Percentiles rank a stretch among this genome's conserved stretches.
These are phyloP conservation scores for Hepsetus odoe DNA, from an alignment of 2,113 vertebrate species.

Conservation along the genomic window DNA sequence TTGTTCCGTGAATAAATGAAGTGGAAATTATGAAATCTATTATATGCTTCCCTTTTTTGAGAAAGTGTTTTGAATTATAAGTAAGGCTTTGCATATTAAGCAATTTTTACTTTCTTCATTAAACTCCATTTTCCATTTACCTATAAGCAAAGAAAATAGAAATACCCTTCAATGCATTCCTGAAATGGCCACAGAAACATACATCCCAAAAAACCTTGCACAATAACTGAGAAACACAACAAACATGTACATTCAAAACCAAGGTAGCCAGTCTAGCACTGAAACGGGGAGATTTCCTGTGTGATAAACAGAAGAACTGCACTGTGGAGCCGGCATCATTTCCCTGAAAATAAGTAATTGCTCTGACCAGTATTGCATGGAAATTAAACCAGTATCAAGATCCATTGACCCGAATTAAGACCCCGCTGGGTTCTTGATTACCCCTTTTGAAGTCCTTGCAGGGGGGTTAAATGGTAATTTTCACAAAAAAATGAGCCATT, in stretches of 20 bases:
- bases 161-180: neutral
- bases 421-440: constrained; percentile 56
- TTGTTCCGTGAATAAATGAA: neutral
- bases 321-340: neutral
- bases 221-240: neutral
- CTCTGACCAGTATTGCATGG: constrained; percentile 42
- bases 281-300: neutral
- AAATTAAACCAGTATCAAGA: constrained; percentile 49
- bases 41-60: neutral
- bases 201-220: neutral
- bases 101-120: neutral
- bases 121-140: neutral
- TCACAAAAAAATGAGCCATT: constrained; percentile 28
- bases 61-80: neutral
- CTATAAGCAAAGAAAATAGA: neutral
- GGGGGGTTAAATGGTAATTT: constrained; percentile 53
- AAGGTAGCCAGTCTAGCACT: neutral
- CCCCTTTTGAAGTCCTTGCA: constrained; percentile 46
- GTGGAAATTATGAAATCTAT: neutral
- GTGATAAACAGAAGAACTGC: neutral
- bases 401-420: constrained; percentile 53
- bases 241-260: neutral
- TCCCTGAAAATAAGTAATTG: constrained; percentile 37
- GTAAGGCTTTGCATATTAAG: neutral
- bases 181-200: neutral